Conservation (phyloP, 2,888 invertebrate species). For the Spodoptera littoralis region DNA sequence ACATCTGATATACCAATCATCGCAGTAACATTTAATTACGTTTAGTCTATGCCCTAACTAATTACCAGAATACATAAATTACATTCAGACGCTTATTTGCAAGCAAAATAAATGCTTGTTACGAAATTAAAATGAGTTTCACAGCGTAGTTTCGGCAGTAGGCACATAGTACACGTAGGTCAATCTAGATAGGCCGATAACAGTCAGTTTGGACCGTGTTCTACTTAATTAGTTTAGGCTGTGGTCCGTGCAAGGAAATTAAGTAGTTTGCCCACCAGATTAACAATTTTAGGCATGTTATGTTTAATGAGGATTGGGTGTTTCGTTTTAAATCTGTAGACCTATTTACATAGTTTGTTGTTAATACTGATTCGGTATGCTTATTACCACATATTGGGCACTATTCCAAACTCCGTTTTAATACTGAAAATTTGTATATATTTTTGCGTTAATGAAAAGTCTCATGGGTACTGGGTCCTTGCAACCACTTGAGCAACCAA, state of each 20-base stretch:
- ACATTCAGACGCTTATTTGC: conserved; percentile 15
- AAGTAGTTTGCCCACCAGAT: conserved; percentile 28
- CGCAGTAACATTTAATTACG: too few relatives aligned
- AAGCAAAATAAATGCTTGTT: conserved; percentile 24
- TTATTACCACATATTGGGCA: too few relatives aligned
- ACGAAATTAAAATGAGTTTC: conserved; percentile 25
- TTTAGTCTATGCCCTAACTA: conserved; percentile 6
- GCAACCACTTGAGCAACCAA: too few relatives aligned
- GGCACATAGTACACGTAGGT: conserved; percentile 20
- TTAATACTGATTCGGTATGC: too few relatives aligned
- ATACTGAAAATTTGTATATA: too few relatives aligned
- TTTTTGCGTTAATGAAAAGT: too few relatives aligned
- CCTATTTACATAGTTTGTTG: too few relatives aligned
- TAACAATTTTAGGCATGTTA: conserved; percentile 26
- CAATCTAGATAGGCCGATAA: conserved; percentile 41
- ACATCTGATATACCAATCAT: too few relatives aligned
- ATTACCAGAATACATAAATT: conserved; percentile 5
- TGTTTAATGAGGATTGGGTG: conserved; percentile 5
- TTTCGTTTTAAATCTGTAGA: background rate
- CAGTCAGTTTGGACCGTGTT: conserved; percentile 30
- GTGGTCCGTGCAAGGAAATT: conserved; percentile 36
- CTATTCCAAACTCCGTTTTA: too few relatives aligned
- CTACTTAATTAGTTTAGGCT: conserved; percentile 44
- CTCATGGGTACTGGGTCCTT: too few relatives aligned
- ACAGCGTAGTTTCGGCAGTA: conserved; percentile 12